These are phyloP conservation scores for Cryptops parisi DNA, from an alignment of 2,888 invertebrate species.

Conservation along the genomic window DNA sequence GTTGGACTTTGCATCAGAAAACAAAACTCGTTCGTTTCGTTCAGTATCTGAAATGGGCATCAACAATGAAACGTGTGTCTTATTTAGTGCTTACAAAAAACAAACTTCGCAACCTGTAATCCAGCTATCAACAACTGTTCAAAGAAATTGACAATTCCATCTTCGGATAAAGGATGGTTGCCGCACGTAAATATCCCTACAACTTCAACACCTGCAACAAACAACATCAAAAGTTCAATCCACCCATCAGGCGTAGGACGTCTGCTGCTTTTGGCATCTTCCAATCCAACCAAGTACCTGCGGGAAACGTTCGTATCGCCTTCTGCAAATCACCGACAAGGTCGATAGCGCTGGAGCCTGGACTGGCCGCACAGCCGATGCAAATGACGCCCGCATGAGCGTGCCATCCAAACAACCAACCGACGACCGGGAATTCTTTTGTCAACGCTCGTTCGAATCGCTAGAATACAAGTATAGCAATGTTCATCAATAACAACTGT, in stretches of 20 bases:
- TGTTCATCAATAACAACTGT: too few relatives aligned
- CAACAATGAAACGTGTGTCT: not conserved
- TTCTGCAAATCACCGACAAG: not conserved
- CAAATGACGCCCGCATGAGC: not conserved
- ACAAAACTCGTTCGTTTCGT: not conserved
- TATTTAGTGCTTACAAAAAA: not conserved
- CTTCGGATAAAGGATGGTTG: not conserved
- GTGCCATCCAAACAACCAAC: conserved; percentile 10
- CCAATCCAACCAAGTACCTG: not conserved
- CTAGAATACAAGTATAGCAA: not conserved
- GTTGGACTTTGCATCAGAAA: not conserved
- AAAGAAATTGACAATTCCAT: not conserved
- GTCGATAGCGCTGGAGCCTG: not conserved
- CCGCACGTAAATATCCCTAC: conserved; percentile 2
- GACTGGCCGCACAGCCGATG: conserved; percentile 1
- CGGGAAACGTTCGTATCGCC: not conserved
- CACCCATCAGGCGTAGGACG: not conserved
- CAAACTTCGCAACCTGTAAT: too few relatives aligned
- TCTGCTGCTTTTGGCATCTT: too few relatives aligned
- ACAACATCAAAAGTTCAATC: not conserved
- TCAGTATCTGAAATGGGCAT: not conserved
- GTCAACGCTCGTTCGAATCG: not conserved
- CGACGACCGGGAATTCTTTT: not conserved
- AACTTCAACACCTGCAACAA: conserved; percentile 2
- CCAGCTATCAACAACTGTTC: conserved; percentile 6